Conservation (phyloP, 2,888 invertebrate species). For the Trilocha varians region DNA sequence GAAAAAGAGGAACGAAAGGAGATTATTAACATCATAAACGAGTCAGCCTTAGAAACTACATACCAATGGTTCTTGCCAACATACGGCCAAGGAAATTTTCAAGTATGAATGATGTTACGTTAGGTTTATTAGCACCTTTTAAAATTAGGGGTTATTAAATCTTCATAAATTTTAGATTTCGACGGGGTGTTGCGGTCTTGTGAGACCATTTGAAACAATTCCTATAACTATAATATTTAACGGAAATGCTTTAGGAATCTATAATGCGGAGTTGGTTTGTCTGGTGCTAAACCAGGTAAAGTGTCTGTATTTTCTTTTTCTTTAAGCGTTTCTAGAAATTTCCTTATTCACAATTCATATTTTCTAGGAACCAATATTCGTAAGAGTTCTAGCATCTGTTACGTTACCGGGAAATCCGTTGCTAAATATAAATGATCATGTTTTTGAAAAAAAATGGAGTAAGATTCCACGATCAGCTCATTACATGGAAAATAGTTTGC, state of each 20-base stretch:
- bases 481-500: constrained; percentile 61
- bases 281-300: constrained; percentile 59
- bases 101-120: too few relatives aligned
- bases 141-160: background rate
- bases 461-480: constrained; percentile 39
- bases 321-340: background rate
- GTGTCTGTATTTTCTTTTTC: constrained; percentile 1
- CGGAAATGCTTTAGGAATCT: constrained; percentile 49
- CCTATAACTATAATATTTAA: constrained; percentile 45
- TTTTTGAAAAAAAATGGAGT: constrained; percentile 43
- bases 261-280: constrained; percentile 55
- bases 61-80: constrained; percentile 60
- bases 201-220: constrained; percentile 53
- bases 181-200: constrained; percentile 58
- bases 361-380: constrained; percentile 50
- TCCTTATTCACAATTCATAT: constrained; percentile 4
- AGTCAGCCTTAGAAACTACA: constrained; percentile 50
- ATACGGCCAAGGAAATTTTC: constrained; percentile 52
- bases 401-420: constrained; percentile 41
- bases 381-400: constrained; percentile 47
- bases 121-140: too few relatives aligned
- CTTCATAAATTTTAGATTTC: constrained; percentile 38
- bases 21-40: constrained; percentile 43
- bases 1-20: constrained; percentile 43
- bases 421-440: constrained; percentile 40